Evolutionary conservation across 2,888 invertebrate genomes (phyloP).

Genomic region (Acrobeloides nanus): DNA sequence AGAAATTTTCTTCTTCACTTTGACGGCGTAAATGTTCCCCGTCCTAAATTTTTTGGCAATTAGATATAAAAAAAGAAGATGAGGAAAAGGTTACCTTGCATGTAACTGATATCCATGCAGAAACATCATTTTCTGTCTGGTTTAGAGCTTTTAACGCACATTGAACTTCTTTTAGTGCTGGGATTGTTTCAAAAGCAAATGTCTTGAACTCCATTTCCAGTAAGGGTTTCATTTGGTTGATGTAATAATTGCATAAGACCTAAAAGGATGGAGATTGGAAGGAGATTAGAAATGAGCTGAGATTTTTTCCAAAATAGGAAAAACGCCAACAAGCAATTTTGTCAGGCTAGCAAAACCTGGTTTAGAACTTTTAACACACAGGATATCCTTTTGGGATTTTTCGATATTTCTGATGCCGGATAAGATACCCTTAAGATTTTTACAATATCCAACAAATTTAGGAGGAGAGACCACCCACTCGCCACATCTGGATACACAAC

Average conservation of each 20-base stretch:
- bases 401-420: background rate
- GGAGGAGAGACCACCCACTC: background rate
- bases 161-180: slow-evolving; percentile 74
- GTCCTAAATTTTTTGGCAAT: slow-evolving; percentile 7
- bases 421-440: background rate
- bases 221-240: slow-evolving; percentile 71
- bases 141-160: slow-evolving; percentile 71
- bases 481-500: background rate
- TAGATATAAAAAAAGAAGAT: background rate
- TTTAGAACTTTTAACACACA: too few relatives aligned
- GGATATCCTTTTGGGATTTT: too few relatives aligned
- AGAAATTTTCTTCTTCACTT: slow-evolving; percentile 74
- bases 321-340: too few relatives aligned
- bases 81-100: slow-evolving; percentile 64
- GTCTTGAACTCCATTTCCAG: slow-evolving; percentile 64
- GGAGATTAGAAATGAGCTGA: too few relatives aligned
- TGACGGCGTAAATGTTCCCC: slow-evolving; percentile 3
- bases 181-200: slow-evolving; percentile 83
- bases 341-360: too few relatives aligned
- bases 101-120: slow-evolving; percentile 78
- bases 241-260: too few relatives aligned
- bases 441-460: background rate
- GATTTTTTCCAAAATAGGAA: too few relatives aligned
- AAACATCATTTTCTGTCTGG: slow-evolving; percentile 65
- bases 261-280: too few relatives aligned